Conservation (phyloP, 1,140 invertebrate species). For the Zaprionus kolodkinae region DNA sequence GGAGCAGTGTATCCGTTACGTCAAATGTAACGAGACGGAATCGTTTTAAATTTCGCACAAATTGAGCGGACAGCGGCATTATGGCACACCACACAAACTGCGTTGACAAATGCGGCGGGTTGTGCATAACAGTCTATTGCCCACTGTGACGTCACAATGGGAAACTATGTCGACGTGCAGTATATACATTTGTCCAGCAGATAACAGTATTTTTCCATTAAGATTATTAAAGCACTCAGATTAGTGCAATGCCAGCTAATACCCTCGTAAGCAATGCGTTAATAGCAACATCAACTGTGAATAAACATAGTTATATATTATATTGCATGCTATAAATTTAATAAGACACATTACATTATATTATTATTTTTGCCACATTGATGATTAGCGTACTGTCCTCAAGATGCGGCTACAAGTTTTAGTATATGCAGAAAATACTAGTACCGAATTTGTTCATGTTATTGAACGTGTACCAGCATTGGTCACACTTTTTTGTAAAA, state of each 20-base stretch:
- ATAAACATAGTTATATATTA: not conserved
- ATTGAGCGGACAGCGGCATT: slow-evolving; percentile 66
- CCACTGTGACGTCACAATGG: not conserved
- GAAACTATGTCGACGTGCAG: not conserved
- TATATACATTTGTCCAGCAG: not conserved
- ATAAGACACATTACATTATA: not conserved
- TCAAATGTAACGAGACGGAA: slow-evolving; percentile 93
- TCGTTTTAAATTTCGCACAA: slow-evolving; percentile 71
- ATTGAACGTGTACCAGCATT: not conserved
- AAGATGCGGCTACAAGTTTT: no score
- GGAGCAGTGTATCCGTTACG: slow-evolving; percentile 93
- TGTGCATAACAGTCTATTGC: slow-evolving; percentile 7
- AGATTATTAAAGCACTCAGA: not conserved
- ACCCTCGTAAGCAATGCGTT: not conserved
- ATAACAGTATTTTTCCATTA: not conserved
- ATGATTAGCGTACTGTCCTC: slow-evolving; percentile 7
- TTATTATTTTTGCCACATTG: not conserved
- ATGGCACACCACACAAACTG: slow-evolving; percentile 9
- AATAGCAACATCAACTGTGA: not conserved
- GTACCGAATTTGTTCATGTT: not conserved
- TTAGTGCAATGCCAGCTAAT: not conserved
- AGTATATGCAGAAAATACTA: slow-evolving; percentile 13
- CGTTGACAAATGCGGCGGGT: not conserved
- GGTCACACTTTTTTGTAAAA: slow-evolving; percentile 37
- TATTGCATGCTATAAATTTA: not conserved